Evolutionary conservation across 2,797 vertebrate genomes (phyloP), one percentile per base, ranked within the genome.

Genomic region (Hephaestus fuliginosus): DNA sequence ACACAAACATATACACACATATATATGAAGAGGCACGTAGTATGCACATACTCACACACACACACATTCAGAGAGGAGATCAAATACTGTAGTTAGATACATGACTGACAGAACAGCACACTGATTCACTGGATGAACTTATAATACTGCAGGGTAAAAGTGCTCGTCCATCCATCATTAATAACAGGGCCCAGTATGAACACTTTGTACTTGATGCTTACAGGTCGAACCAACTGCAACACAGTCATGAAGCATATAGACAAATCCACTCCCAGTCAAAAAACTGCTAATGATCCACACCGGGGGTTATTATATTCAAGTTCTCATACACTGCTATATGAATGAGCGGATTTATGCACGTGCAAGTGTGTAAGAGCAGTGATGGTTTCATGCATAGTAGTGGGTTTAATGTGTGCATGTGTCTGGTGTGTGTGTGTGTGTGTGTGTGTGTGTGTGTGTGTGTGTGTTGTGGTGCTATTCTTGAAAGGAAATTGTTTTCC

Each of bases 141-240:
- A 18, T 17, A 69, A 75, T 17, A 62, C 89, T 85, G 65, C 78
- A 28, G 89, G 86, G 73, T 70, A 73, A 78, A 74, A 83, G 64
- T 70, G 78, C 73, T 68, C 36, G 44, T 3, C 5, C 80, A 92
- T 93, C 65, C 83, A 93, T 93, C 91, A 94, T 93, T 92, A 80
- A 93, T 43, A 52, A n/a, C 58, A 43, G 66, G 15, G 78, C 14
- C 74, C 57, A 61, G 78, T 86, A 65, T 63, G 86, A 88, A 69
- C 17, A 73, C 67, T 84, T 70, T 78, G 22, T 66, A 76, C 67
- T 61, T 68, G n/a, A 66, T 8, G 9, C 64, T 79, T 55, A 56
- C 70, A 69, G 67, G 55, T 83, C 70, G 12, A 41, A 85, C 55
- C n/a, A 76, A 81, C 73, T 72, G 75, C 75, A 72, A 46, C 36